Base-by-base conservation (phyloP, 2,888 invertebrate genomes). In the Hyposoter dolosus region DNA sequence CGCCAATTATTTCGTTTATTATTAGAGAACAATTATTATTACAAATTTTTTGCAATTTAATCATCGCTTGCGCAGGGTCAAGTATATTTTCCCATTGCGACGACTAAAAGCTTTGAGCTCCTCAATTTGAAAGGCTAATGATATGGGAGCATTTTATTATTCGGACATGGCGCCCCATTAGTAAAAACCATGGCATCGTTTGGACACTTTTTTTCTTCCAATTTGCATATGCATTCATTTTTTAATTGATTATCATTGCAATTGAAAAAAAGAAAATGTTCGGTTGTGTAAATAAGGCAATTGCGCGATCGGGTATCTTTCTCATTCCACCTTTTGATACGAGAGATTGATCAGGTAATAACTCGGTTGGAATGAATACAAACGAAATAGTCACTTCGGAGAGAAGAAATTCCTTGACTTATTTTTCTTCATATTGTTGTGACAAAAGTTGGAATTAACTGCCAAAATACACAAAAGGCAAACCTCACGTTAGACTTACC, bases 51-150 rank as follows among this genome's bases (percentile, higher is more conserved):
- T 80, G 32, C 19, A 45, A 63, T 80, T 80, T n/a, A 80, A 47
- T 71, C 60, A 32, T 19, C 19, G 17, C 40, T 7, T 40, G 40
- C 9, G 40, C 77, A 53, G n/a, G 69, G 79, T 79, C 60, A 60
- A 71, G 60, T 45, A 71, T 35, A 71, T 47, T 47, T 60, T 69
- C n/a, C 35, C 17, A n/a, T 35, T 63, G 65, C 28, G 7, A 7
- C 50, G 50, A 28, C 65, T 81, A 65, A 65, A 71, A 68, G 43
- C 28, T 60, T 75, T 28, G 68, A 85, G 68, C 65, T 74, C 35
- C 53, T 28, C 19, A 69, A 76, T 80, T 86, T 35, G 68, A 82
- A 74, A 80, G 85, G 85, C 80, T 63, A 83, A 86, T 77, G 56
- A 80, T 50, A 50, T 80, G 71, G 79, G 72, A 35, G 28, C 71